Base-by-base conservation (phyloP, 2,797 vertebrate species). In the Tiaroga cobitis region DNA sequence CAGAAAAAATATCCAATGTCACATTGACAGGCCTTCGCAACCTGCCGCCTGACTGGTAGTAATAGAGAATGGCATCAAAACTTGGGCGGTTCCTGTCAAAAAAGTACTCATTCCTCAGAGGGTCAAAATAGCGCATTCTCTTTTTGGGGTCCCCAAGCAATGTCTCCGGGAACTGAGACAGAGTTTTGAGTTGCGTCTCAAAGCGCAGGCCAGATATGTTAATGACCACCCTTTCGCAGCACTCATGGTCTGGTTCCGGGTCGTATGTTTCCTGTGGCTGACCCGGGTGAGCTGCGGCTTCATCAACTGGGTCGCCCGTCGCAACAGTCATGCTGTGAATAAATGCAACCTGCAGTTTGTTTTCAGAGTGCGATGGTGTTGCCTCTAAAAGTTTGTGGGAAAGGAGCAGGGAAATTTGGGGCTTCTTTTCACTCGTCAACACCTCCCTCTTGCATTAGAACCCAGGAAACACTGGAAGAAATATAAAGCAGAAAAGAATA, bases 321-420 rank as follows among this genome's bases (percentile, higher is more conserved):
- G 97, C 98, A 93, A 99, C 98, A 91, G 98, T 99, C 98, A 99
- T 99, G 91, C 94, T 95, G 94, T 94, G 93, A 49, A 88, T 67
- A 69, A 90, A 92, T 84, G 90, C 89, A 91, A 88, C 91, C 90
- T 93, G 92, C 92, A 93, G 92, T 85, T 89, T 94, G 93, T 90
- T 93, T 89, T 90, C 70, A 59, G 89, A 89, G 78, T 54, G 91
- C 87, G 86, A 84, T 1, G 49, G 0, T 82, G 82, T 67, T 85
- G 88, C 86, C 69, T 70, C 65, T 86, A 82, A 32, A 76, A 85
- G 2, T 67, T 68, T 84, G 83, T 43, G 41, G 49, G 46, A 16
- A 67, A 80, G 32, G 13, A 59, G 79, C 8, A 16, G 68, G 56
- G 15, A 79, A 69, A 83, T 19, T 49, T 24, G 10, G 21, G 43